These are phyloP conservation scores for Neodiprion lecontei DNA, from an alignment of 1,140 invertebrate genomes.

Conservation along the genomic window DNA sequence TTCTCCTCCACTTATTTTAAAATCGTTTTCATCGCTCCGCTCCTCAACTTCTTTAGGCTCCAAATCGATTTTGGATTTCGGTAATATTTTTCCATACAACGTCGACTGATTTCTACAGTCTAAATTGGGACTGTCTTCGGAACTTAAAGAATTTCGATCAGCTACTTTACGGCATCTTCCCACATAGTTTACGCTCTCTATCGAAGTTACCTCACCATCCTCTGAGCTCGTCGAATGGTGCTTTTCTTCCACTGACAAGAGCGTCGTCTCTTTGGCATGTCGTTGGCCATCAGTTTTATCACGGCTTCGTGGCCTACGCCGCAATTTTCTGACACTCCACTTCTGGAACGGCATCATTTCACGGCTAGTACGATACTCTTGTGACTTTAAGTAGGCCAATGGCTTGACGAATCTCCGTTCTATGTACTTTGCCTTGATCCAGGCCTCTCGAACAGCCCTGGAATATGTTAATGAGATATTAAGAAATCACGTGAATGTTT, in stretches of 20 bases:
- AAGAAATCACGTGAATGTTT: conserved; percentile 10
- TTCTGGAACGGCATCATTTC: conserved; percentile 62
- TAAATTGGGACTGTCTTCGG: conserved; percentile 39
- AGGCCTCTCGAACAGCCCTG: conserved; percentile 74
- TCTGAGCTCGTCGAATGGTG: conserved; percentile 41
- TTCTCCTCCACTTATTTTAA: not conserved
- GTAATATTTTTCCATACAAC: conserved; percentile 42
- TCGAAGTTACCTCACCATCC: conserved; percentile 43
- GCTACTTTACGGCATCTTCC: conserved; percentile 33
- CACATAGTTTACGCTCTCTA: conserved; percentile 42
- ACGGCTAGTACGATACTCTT: conserved; percentile 39
- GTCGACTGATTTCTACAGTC: conserved; percentile 46
- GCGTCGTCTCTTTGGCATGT: conserved; percentile 36
- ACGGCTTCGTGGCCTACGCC: conserved; percentile 62
- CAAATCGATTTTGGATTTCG: conserved; percentile 21
- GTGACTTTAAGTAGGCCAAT: conserved; percentile 39
- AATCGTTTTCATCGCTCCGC: conserved; percentile 13
- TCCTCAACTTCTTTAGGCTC: conserved; percentile 1
- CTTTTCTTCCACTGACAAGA: conserved; percentile 45
- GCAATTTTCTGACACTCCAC: conserved; percentile 72
- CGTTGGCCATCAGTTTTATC: conserved; percentile 45
- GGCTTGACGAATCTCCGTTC: conserved; percentile 68
- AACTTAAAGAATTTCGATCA: conserved; percentile 40
- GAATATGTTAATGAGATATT: conserved; percentile 9
- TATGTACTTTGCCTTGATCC: conserved; percentile 82